Conservation (phyloP, 2,113 vertebrate genomes). For the Megaceryle torquata region DNA sequence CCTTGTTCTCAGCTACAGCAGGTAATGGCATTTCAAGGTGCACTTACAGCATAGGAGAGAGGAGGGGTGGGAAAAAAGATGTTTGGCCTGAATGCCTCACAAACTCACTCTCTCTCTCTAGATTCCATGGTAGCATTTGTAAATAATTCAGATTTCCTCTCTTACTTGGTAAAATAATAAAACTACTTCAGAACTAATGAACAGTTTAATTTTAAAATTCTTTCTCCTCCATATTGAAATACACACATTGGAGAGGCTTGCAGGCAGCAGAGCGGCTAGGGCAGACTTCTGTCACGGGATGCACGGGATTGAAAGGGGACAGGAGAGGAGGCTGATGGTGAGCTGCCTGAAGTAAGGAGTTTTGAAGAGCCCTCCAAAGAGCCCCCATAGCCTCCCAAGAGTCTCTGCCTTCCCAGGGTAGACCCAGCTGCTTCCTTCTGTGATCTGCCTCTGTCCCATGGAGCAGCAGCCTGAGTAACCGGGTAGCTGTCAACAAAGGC, state of each 20-base stretch:
- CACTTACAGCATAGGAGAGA: background rate
- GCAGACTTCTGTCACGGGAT: background rate
- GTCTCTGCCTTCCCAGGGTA: background rate
- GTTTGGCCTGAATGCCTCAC: background rate
- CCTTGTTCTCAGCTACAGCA: conserved; percentile 61
- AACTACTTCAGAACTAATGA: background rate
- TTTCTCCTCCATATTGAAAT: background rate
- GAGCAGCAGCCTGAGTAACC: background rate
- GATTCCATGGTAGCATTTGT: background rate
- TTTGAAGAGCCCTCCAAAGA: background rate
- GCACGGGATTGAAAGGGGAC: background rate
- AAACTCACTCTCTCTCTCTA: background rate
- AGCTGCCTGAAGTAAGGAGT: background rate
- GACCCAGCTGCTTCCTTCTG: background rate
- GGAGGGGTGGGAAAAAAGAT: background rate
- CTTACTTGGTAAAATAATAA: background rate
- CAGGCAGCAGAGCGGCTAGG: background rate
- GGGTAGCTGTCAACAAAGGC: background rate
- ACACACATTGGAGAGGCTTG: background rate
- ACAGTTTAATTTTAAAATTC: background rate
- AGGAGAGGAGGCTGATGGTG: background rate
- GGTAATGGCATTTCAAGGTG: conserved; percentile 71
- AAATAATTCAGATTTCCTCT: background rate
- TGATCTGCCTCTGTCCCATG: background rate
- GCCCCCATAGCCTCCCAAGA: rapidly evolving